phyloP scores from a whole-genome alignment of 1,140 invertebrate species.

The Drosophila jambulina region DNA sequence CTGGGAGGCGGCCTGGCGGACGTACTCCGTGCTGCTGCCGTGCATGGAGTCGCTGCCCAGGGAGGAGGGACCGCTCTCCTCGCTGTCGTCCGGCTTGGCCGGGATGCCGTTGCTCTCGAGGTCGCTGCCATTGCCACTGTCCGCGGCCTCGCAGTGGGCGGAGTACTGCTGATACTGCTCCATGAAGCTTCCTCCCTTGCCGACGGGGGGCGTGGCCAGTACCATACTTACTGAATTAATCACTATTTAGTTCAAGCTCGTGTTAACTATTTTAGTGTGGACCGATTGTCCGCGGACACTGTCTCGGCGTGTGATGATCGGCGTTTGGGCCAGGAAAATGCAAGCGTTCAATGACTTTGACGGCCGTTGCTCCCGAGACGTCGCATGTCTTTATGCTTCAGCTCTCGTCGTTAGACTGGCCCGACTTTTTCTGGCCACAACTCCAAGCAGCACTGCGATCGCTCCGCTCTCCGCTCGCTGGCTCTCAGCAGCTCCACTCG shows the following conservation, averaged over 20 bases:
- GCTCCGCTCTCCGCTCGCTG: slow-evolving; percentile 12
- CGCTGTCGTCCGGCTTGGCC: slow-evolving; percentile 84
- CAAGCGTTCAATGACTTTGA: slow-evolving; percentile 75
- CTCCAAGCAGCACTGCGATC: slow-evolving; percentile 45
- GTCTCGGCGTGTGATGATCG: slow-evolving; percentile 25
- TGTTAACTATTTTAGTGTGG: background rate
- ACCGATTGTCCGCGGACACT: slow-evolving; percentile 12
- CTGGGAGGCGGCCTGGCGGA: slow-evolving; percentile 64
- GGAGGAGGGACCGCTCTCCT: slow-evolving; percentile 77
- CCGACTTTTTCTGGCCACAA: slow-evolving; percentile 60
- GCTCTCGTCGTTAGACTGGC: slow-evolving; percentile 79
- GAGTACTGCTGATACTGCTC: slow-evolving; percentile 73
- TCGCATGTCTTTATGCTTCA: slow-evolving; percentile 82
- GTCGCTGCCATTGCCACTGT: slow-evolving; percentile 93
- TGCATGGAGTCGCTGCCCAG: slow-evolving; percentile 80
- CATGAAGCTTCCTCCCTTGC: slow-evolving; percentile 78
- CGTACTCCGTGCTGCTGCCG: slow-evolving; percentile 72
- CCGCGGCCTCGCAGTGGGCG: slow-evolving; percentile 90
- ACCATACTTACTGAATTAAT: slow-evolving; percentile 51
- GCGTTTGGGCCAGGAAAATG: slow-evolving; percentile 42
- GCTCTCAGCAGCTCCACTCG: slow-evolving; percentile 10
- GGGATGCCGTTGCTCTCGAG: slow-evolving; percentile 87
- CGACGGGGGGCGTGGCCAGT: slow-evolving; percentile 53
- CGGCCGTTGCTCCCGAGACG: slow-evolving; percentile 80
- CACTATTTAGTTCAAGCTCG: slow-evolving; percentile 4